Percentiles rank a stretch among this genome's conserved stretches.
Conservation (phyloP, 2,113 vertebrate species). For the Myrmophylax atrothorax region DNA sequence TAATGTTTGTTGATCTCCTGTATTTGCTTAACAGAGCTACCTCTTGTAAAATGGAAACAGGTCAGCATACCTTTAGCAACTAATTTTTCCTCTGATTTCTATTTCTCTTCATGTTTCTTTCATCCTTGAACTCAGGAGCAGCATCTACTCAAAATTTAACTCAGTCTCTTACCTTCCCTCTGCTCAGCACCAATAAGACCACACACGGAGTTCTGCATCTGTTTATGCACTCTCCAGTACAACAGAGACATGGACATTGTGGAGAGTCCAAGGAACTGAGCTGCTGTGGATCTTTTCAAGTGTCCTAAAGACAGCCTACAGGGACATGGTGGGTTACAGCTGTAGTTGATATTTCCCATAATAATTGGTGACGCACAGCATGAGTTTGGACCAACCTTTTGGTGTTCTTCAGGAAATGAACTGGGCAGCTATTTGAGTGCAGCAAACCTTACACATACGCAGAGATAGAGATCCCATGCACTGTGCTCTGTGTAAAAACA, state of each 20-base stretch:
- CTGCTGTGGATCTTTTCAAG: neutral
- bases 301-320: neutral
- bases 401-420: neutral
- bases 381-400: neutral
- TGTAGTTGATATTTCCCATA: neutral
- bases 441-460: neutral
- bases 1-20: neutral
- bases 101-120: neutral
- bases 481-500: neutral
- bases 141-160: neutral
- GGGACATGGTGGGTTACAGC: neutral
- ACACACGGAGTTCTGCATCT: neutral
- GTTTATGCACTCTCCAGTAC: neutral
- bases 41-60: neutral
- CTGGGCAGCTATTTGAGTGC: neutral
- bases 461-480: neutral
- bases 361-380: neutral
- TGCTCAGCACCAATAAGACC: neutral
- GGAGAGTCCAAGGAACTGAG: neutral
- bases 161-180: neutral
- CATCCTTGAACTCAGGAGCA: neutral
- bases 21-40: neutral
- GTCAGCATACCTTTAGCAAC: neutral
- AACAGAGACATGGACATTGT: fast-evolving
- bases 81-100: neutral